Evolutionary conservation across 2,797 vertebrate species (phyloP).

Genomic region (Varecia variegata): DNA sequence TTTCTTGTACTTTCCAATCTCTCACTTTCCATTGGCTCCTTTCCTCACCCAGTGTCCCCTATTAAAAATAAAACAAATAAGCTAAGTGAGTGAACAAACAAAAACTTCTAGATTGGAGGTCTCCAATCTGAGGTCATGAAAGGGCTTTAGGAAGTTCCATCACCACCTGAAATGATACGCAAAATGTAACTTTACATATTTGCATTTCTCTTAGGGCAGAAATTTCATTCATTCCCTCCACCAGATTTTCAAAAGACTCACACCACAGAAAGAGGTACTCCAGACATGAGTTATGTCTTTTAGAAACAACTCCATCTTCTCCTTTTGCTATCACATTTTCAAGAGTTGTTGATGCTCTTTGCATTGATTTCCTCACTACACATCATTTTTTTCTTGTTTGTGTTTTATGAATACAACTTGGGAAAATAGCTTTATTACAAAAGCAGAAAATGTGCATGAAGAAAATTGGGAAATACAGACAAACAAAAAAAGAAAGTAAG

Average conservation of each 20-base stretch:
- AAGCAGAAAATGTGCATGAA: not conserved
- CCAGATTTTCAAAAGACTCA: not conserved
- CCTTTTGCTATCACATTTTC: not conserved
- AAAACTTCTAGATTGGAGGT: not conserved
- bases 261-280: not conserved
- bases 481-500: not conserved
- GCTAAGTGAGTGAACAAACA: not conserved
- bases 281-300: not conserved
- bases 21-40: not conserved
- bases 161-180: not conserved
- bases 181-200: not conserved
- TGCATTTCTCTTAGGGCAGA: not conserved
- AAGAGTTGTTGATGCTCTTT: not conserved
- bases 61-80: constrained; percentile 5
- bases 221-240: not conserved
- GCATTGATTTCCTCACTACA: not conserved
- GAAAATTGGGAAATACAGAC: not conserved
- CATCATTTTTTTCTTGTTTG: not conserved
- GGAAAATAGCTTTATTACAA: not conserved
- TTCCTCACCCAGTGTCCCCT: not conserved
- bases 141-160: not conserved
- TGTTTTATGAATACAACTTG: not conserved
- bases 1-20: not conserved
- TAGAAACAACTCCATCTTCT: not conserved
- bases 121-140: not conserved